These are phyloP conservation scores for Mycalesis mineus DNA, from an alignment of 2,888 invertebrate species.

Conservation along the genomic window DNA sequence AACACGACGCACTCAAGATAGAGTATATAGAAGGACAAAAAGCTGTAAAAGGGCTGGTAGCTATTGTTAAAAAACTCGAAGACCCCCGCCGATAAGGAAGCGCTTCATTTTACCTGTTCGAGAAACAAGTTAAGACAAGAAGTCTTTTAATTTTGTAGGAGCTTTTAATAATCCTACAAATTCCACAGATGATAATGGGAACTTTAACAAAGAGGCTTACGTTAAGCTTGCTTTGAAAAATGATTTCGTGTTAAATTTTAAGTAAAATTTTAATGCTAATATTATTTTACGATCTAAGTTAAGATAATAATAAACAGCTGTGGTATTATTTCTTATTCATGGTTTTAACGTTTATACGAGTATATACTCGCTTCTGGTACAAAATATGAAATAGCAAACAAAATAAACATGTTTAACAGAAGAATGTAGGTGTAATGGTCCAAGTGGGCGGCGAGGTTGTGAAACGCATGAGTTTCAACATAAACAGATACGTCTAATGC, in stretches of 20 bases:
- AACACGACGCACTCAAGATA: not conserved
- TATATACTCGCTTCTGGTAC: not conserved
- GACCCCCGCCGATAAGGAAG: constrained; percentile 34
- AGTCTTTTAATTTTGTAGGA: constrained; percentile 23
- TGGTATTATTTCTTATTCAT: too few species aligned
- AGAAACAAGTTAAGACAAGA: constrained; percentile 43
- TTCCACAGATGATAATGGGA: constrained; percentile 15
- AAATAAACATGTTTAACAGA: constrained; percentile 40
- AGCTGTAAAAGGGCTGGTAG: constrained; percentile 30
- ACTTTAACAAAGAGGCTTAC: not conserved
- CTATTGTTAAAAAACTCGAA: constrained; percentile 34
- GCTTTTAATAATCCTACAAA: constrained; percentile 24
- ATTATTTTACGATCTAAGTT: too few species aligned
- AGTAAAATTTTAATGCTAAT: too few species aligned
- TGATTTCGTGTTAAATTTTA: not conserved
- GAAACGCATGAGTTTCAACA: constrained; percentile 53
- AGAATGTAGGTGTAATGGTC: constrained; percentile 49
- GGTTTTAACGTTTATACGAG: too few species aligned
- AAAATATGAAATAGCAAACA: constrained; percentile 7
- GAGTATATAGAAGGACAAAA: constrained; percentile 14
- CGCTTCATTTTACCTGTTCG: constrained; percentile 42
- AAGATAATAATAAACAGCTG: too few species aligned
- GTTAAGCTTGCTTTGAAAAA: not conserved
- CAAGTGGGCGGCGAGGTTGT: constrained; percentile 53
- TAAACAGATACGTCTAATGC: constrained; percentile 34